Evolutionary conservation across 2,113 vertebrate species (phyloP).

Genomic region (Sinocyclocheilus anshuiensis): DNA sequence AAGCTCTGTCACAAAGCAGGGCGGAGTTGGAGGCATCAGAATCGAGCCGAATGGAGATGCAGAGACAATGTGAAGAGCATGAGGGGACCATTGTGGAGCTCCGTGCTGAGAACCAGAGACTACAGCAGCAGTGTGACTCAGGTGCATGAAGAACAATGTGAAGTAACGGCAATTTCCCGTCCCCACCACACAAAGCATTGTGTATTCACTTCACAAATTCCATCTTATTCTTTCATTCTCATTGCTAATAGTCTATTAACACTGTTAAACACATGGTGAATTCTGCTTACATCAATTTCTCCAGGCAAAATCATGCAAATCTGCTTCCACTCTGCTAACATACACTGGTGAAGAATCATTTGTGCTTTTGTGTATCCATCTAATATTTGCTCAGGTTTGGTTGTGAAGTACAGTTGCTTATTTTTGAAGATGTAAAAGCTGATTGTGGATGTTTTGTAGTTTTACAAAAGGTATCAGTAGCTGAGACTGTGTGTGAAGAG

Average conservation of each 20-base stretch:
- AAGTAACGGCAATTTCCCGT: neutral
- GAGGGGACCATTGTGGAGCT: conserved; percentile 45
- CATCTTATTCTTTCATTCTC: neutral
- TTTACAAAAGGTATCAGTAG: conserved; percentile 77
- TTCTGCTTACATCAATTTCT: conserved; percentile 17
- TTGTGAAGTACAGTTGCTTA: neutral
- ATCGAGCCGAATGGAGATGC: conserved; percentile 65
- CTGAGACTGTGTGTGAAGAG: conserved; percentile 70
- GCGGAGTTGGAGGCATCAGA: conserved; percentile 61
- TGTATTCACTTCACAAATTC: conserved; percentile 13
- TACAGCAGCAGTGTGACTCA: conserved; percentile 68
- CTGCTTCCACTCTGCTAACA: neutral
- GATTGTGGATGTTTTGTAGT: conserved; percentile 64
- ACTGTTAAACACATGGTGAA: conserved; percentile 1
- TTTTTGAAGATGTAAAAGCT: neutral
- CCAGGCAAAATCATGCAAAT: neutral
- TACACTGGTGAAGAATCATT: neutral
- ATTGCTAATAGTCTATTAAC: conserved; percentile 20
- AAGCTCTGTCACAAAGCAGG: conserved; percentile 65
- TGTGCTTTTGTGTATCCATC: neutral
- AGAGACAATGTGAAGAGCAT: conserved; percentile 68
- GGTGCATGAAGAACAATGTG: neutral
- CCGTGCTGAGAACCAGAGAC: conserved; percentile 60
- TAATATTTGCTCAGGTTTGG: neutral
- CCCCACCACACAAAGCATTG: neutral